Evolutionary conservation across 2,797 vertebrate species (phyloP).

Genomic region (Champsocephalus gunnari): DNA sequence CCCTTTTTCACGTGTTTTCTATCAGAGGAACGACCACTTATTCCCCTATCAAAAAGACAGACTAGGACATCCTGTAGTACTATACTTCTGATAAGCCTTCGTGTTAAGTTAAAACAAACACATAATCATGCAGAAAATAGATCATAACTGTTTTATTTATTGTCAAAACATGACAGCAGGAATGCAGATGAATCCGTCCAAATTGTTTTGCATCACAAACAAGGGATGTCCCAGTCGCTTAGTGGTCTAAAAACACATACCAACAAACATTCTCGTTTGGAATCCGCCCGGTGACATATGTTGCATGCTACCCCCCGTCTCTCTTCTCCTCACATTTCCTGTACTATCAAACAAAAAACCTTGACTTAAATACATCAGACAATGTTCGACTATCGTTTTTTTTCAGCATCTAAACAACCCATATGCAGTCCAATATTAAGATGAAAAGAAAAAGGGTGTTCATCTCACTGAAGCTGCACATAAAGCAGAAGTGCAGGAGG

Average conservation of each 20-base stretch:
- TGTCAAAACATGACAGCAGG: slow-evolving; percentile 12
- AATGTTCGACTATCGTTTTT: slow-evolving; percentile 1
- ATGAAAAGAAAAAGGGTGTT: slow-evolving; percentile 16
- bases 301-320: background rate
- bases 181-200: slow-evolving; percentile 2
- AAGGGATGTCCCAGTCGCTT: slow-evolving; percentile 7
- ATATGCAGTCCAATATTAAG: slow-evolving; percentile 15
- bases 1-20: slow-evolving; percentile 35
- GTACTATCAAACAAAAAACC: background rate
- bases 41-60: slow-evolving; percentile 14
- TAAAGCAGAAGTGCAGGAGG: slow-evolving; percentile 36
- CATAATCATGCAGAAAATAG: background rate
- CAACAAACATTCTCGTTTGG: background rate
- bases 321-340: slow-evolving; percentile 18
- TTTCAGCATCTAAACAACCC: background rate
- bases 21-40: slow-evolving; percentile 27
- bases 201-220: slow-evolving; percentile 13
- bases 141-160: background rate
- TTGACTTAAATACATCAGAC: background rate
- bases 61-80: background rate
- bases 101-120: slow-evolving; percentile 6
- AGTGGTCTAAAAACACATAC: background rate
- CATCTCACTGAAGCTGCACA: slow-evolving; percentile 28
- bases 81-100: background rate
- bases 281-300: background rate